Evolutionary conservation across 1,140 invertebrate genomes (phyloP), one percentile per base, ranked within the genome.

Genomic region (Hypsibius dujardini): DNA sequence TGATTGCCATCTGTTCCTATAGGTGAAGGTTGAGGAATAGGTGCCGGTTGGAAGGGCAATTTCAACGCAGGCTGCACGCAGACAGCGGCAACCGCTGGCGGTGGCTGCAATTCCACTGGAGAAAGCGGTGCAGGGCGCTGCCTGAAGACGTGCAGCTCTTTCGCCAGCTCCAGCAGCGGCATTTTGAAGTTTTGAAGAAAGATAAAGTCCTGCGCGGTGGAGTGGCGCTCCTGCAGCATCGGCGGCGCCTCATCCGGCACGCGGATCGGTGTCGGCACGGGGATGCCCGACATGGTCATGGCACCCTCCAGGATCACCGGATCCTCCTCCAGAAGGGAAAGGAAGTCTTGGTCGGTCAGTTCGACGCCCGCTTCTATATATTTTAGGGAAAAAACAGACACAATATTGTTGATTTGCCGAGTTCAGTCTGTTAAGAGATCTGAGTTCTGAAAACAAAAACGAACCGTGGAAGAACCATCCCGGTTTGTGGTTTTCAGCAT

Each of bases 281-380:
- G 62, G 45, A 67, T 67, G 62, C 62, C 62, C 3, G 62, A 12
- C 42, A 67, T 67, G 3, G 3, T 42, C 7, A 67, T 7, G 3
- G 7, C 62, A 42, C 42, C 62, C 7, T 7, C 62, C 42, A 67
- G 42, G 7, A 67, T 42, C 3, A 42, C 42, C 62, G 7, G 62
- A 42, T 67, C 62, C 7, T 67, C 62, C 42, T 67, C 62, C 3
- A 67, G 62, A 3, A 67, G 3, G 7, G 62, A 3, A 7, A 67
- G 62, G 42, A 67, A 67, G 62, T 67, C 62, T 12, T 67, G 42
- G 45, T 67, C 62, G 7, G 62, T 67, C 62, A 67, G 42, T 42
- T 67, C 62, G 12, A 67, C 62, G 3, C 62, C 62, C 7, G 62
- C 7, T 3, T 67, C 62, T 67, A 42, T 3, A 67, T n/a, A n/a